phyloP scores from a whole-genome alignment of 2,113 vertebrate species.

The Sterrhoptilus dennistouni region DNA sequence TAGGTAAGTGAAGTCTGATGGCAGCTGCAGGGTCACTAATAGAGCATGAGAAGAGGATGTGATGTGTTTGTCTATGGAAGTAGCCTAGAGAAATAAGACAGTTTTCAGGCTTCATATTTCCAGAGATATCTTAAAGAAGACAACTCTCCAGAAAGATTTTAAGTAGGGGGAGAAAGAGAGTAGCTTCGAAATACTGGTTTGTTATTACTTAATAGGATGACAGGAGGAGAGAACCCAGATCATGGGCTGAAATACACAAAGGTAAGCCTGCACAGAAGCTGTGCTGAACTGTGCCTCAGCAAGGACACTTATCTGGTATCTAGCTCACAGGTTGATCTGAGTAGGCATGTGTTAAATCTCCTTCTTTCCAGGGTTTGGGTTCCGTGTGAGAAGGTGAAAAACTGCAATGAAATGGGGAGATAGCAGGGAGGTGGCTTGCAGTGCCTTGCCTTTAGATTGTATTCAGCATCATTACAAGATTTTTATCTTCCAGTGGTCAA shows the following conservation, averaged over 20 bases:
- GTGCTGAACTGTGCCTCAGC: neutral
- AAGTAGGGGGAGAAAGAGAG: neutral
- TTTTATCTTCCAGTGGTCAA: neutral
- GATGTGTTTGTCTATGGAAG: neutral
- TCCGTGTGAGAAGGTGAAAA: neutral
- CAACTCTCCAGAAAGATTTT: neutral
- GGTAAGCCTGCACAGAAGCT: neutral
- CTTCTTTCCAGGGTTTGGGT: neutral
- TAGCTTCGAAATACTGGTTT: neutral
- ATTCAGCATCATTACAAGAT: neutral
- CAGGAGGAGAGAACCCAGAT: neutral
- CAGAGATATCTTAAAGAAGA: neutral
- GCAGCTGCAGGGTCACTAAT: neutral
- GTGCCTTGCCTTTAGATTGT: neutral
- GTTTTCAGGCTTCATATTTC: neutral
- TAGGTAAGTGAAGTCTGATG: neutral
- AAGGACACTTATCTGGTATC: neutral
- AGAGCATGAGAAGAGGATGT: neutral
- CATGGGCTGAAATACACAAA: neutral
- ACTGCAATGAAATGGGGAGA: neutral
- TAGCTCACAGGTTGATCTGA: neutral
- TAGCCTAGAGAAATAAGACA: neutral
- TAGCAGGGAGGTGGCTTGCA: neutral
- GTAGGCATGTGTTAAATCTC: neutral
- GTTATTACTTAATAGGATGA: neutral